Evolutionary conservation across 2,888 invertebrate species (phyloP).

Genomic region (Drosophila multiciliata): DNA sequence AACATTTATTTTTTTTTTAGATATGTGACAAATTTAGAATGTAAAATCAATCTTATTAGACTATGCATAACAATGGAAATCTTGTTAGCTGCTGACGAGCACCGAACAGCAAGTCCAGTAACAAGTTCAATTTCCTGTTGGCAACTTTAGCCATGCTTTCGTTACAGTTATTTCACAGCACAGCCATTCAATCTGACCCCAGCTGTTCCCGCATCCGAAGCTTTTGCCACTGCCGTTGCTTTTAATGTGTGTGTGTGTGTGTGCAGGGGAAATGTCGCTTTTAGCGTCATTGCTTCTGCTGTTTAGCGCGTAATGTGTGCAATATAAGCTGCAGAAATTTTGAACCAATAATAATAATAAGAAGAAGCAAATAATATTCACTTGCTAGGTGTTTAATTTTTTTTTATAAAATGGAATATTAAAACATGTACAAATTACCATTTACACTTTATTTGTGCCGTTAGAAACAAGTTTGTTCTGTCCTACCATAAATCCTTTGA

Average conservation of each 20-base stretch:
- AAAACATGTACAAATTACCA: slow-evolving; percentile 71
- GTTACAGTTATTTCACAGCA: slow-evolving; percentile 49
- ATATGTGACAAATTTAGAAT: slow-evolving; percentile 8
- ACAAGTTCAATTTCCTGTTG: slow-evolving; percentile 48
- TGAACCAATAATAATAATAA: slow-evolving; percentile 44
- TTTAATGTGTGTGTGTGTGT: slow-evolving; percentile 39
- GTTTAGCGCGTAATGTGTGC: slow-evolving; percentile 42
- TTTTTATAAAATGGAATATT: slow-evolving; percentile 55
- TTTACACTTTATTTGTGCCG: slow-evolving; percentile 72
- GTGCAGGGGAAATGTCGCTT: slow-evolving; percentile 45
- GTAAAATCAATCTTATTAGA: slow-evolving; percentile 4
- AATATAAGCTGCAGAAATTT: slow-evolving; percentile 51
- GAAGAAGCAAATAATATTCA: not conserved
- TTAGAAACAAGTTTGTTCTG: slow-evolving; percentile 52
- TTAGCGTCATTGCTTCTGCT: slow-evolving; percentile 33
- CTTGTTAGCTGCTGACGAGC: not conserved
- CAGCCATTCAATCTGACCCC: slow-evolving; percentile 43
- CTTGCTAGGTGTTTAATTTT: not conserved
- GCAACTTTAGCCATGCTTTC: slow-evolving; percentile 36
- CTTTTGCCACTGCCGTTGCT: slow-evolving; percentile 21
- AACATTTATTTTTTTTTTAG: not conserved
- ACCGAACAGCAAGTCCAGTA: slow-evolving; percentile 1
- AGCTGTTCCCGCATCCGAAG: slow-evolving; percentile 30
- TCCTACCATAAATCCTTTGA: slow-evolving; percentile 46
- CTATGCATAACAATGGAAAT: slow-evolving; percentile 2